These are phyloP conservation scores for Euschistus heros DNA, from an alignment of 1,140 invertebrate species.

Conservation along the genomic window DNA sequence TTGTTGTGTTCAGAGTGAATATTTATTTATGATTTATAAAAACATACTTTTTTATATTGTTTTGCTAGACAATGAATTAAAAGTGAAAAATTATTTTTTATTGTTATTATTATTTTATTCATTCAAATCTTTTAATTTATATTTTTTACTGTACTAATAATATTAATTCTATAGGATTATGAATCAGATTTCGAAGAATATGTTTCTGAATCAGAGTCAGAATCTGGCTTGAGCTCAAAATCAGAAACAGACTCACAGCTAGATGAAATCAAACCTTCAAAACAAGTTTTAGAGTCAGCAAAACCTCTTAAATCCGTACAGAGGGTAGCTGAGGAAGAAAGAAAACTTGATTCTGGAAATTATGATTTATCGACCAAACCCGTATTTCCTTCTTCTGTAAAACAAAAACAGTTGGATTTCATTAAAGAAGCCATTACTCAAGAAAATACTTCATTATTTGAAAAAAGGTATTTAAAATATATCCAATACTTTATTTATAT, in stretches of 20 bases:
- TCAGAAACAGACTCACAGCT: conserved; percentile 27
- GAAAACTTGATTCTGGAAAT: conserved; percentile 54
- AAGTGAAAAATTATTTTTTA: too few relatives aligned
- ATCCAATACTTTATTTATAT: too few relatives aligned
- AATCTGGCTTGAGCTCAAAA: conserved; percentile 35
- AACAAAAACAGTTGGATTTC: conserved; percentile 34
- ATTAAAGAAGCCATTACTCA: conserved; percentile 31
- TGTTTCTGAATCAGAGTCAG: conserved; percentile 36
- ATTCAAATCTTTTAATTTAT: neutral
- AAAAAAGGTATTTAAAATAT: neutral
- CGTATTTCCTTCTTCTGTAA: conserved; percentile 34
- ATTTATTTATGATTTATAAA: too few relatives aligned
- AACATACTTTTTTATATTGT: too few relatives aligned
- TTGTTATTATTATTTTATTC: neutral
- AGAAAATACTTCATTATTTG: conserved; percentile 33
- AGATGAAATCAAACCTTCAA: conserved; percentile 31
- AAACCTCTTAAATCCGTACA: neutral
- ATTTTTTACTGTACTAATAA: neutral
- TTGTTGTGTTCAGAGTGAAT: neutral
- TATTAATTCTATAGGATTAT: conserved; percentile 36
- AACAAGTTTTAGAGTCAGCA: conserved; percentile 25
- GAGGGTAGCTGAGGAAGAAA: conserved; percentile 44
- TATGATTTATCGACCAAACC: conserved; percentile 45
- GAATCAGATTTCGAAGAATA: conserved; percentile 44
- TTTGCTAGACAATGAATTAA: too few relatives aligned